phyloP scores from a whole-genome alignment of 1,140 invertebrate genomes.

The Drosophila kepulauana region DNA sequence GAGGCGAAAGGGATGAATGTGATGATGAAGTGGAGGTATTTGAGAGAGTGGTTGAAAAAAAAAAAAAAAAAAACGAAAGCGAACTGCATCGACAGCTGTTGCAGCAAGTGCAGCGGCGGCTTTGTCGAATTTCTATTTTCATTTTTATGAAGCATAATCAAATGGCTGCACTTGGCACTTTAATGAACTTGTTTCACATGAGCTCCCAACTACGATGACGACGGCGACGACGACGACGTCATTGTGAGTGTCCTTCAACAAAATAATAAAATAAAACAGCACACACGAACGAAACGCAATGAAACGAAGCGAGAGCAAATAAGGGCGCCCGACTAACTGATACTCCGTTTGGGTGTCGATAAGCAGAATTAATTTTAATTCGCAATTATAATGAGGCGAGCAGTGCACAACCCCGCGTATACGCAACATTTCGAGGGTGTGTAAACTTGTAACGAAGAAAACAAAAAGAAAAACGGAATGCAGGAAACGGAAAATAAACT shows the following conservation, averaged over 20 bases:
- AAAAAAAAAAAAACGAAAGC: too few species aligned
- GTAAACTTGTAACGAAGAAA: neutral
- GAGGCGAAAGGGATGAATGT: too few species aligned
- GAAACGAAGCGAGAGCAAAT: conserved; percentile 8
- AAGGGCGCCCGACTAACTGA: neutral
- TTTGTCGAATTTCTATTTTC: conserved; percentile 38
- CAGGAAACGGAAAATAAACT: neutral
- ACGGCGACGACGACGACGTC: neutral
- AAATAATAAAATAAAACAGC: conserved; percentile 5
- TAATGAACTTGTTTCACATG: conserved; percentile 76
- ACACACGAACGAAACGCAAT: neutral
- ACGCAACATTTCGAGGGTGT: neutral
- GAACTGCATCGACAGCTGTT: conserved; percentile 35
- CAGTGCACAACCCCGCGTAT: neutral
- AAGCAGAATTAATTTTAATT: neutral
- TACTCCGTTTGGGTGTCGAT: neutral
- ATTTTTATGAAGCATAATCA: conserved; percentile 67
- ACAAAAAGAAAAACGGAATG: too few species aligned
- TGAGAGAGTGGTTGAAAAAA: conserved; percentile 3
- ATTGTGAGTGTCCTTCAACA: conserved; percentile 14
- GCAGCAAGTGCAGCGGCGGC: conserved; percentile 40
- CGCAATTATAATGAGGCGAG: too few species aligned
- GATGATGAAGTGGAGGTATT: neutral
- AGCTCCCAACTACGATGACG: conserved; percentile 3
- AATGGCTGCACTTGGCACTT: conserved; percentile 69